These are phyloP conservation scores for Erinaceus europaeus DNA, from an alignment of 2,113 vertebrate species.

Conservation along the genomic window DNA sequence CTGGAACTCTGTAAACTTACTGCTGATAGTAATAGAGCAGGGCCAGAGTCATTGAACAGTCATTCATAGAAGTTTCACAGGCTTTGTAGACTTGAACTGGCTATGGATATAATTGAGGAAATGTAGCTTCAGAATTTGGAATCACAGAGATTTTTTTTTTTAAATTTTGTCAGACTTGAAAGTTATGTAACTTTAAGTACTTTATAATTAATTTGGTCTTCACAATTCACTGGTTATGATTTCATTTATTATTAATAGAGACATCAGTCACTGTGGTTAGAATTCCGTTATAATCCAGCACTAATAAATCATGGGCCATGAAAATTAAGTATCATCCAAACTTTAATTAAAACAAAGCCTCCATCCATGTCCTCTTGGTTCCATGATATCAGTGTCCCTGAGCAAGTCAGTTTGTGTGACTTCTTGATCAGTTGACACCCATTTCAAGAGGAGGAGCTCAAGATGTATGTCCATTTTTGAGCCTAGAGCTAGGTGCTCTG, in stretches of 20 bases:
- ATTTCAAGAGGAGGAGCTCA: background rate
- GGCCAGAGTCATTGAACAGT: background rate
- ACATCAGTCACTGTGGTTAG: constrained; percentile 5
- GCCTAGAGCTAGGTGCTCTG: background rate
- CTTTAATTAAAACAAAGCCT: background rate
- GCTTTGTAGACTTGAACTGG: background rate
- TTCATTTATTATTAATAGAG: constrained; percentile 59
- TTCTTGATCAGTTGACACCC: background rate
- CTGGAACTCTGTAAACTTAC: too few species aligned
- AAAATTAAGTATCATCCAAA: background rate
- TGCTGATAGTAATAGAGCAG: background rate
- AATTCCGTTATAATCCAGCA: constrained; percentile 23
- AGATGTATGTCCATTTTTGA: background rate
- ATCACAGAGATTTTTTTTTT: background rate
- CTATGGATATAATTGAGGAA: background rate
- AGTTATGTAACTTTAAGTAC: constrained; percentile 3
- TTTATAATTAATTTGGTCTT: constrained; percentile 59
- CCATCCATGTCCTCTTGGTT: background rate
- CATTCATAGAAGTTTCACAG: background rate
- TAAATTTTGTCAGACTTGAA: constrained; percentile 31
- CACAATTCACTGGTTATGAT: constrained; percentile 36
- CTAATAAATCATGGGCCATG: constrained; percentile 43
- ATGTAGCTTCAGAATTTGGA: background rate
- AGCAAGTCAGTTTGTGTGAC: background rate
- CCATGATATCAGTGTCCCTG: background rate